Evolutionary conservation across 2,113 vertebrate species (phyloP).

Genomic region (Mobula birostris): DNA sequence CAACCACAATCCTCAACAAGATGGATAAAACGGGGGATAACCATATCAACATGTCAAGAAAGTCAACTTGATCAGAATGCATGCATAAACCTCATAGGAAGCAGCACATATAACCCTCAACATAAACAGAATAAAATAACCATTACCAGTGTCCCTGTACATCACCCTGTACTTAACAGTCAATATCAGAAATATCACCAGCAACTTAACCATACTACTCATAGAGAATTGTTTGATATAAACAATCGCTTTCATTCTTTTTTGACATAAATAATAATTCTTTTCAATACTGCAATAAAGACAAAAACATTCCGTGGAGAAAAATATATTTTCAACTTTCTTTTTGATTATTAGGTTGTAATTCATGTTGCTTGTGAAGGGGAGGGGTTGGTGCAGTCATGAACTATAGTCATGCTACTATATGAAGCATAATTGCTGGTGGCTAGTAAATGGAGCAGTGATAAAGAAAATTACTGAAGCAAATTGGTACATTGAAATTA

Average conservation of each 20-base stretch:
- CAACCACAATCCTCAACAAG: background rate
- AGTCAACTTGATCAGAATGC: background rate
- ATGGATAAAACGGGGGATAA: background rate
- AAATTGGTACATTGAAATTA: background rate
- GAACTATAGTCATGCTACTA: background rate
- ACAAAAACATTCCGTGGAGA: background rate
- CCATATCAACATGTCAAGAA: too few relatives aligned
- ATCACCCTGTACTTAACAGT: background rate
- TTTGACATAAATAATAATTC: too few relatives aligned
- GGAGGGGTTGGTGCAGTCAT: background rate
- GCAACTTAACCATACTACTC: too few relatives aligned
- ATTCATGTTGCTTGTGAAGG: background rate
- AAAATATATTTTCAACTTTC: background rate
- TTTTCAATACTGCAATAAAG: background rate
- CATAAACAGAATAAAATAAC: background rate
- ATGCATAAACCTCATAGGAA: background rate
- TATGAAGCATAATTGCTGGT: background rate
- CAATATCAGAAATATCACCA: too few relatives aligned
- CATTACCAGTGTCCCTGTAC: background rate
- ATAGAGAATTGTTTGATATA: background rate
- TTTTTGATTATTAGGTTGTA: background rate
- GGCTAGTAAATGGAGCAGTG: background rate
- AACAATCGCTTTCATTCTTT: too few relatives aligned
- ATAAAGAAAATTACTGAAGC: background rate
- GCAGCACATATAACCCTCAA: background rate